These are phyloP conservation scores for Heteropelma amictum DNA, from an alignment of 2,888 invertebrate genomes.

Conservation along the genomic window DNA sequence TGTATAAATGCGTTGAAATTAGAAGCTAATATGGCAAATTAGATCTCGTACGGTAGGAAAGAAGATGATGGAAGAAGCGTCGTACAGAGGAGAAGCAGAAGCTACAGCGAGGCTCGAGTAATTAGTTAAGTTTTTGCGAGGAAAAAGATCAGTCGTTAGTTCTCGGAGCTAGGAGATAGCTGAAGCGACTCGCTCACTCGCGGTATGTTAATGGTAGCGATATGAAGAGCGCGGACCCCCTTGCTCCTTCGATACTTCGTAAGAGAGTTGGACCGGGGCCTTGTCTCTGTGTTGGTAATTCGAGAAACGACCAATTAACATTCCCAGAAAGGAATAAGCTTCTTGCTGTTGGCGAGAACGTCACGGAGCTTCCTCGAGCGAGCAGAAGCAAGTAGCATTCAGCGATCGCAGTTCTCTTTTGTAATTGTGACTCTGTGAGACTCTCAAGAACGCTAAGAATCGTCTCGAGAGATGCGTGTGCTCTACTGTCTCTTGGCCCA, in stretches of 20 bases:
- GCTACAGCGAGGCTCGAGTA: slow-evolving; percentile 41
- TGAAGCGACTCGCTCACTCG: slow-evolving; percentile 51
- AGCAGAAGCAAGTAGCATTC: slow-evolving; percentile 11
- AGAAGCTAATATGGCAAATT: too few species aligned
- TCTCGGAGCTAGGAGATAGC: slow-evolving; percentile 55
- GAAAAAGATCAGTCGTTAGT: slow-evolving; percentile 53
- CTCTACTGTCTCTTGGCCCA: slow-evolving; percentile 4
- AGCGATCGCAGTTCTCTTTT: slow-evolving; percentile 23
- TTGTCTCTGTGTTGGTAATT: slow-evolving; percentile 65
- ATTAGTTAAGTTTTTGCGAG: slow-evolving; percentile 48
- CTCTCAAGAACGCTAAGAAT: slow-evolving; percentile 9
- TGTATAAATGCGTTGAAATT: too few species aligned
- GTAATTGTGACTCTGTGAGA: slow-evolving; percentile 34
- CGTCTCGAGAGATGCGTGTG: slow-evolving; percentile 16
- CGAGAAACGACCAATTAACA: slow-evolving; percentile 73
- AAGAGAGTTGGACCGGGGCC: slow-evolving; percentile 40
- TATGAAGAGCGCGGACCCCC: slow-evolving; percentile 58
- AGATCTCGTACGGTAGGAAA: neutral
- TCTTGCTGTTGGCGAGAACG: slow-evolving; percentile 53
- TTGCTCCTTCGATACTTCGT: slow-evolving; percentile 13
- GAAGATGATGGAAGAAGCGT: neutral
- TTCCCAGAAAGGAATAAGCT: slow-evolving; percentile 68
- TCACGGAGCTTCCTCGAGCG: slow-evolving; percentile 36
- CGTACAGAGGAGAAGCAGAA: slow-evolving; percentile 15
- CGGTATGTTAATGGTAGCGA: slow-evolving; percentile 72